These are phyloP conservation scores for Trachelus stipa DNA, from an alignment of 2,888 invertebrate genomes.

Conservation along the genomic window DNA sequence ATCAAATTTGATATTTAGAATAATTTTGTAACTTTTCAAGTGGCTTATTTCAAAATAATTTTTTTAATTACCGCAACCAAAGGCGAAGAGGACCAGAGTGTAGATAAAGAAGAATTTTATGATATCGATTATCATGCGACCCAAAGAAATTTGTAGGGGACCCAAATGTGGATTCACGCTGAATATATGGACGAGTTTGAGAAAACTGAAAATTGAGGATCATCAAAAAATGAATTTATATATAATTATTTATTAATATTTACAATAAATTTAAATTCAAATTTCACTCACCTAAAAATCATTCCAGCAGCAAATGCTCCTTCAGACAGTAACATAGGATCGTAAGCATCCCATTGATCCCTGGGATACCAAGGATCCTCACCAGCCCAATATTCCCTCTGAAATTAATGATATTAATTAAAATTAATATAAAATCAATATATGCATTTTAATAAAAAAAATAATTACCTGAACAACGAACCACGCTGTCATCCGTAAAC, in stretches of 20 bases:
- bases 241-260: not conserved
- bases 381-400: constrained; percentile 79
- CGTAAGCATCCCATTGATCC: constrained; percentile 93
- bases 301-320: constrained; percentile 97
- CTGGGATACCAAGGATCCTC: constrained; percentile 87
- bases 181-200: constrained; percentile 96
- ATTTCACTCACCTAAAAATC: constrained; percentile 80
- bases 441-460: constrained; percentile 24
- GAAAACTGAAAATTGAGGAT: constrained; percentile 73
- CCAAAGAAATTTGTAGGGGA: constrained; percentile 93
- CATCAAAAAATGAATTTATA: constrained; percentile 4
- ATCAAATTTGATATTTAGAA: not conserved
- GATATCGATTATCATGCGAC: constrained; percentile 94
- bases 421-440: constrained; percentile 35
- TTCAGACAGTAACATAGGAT: constrained; percentile 94
- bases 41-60: not conserved
- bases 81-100: constrained; percentile 91
- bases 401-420: constrained; percentile 32
- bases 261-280: not conserved
- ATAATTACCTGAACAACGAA: constrained; percentile 84
- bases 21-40: not conserved
- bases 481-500: constrained; percentile 89
- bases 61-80: constrained; percentile 86
- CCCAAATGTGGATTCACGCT: constrained; percentile 97
- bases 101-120: constrained; percentile 97